phyloP scores from a whole-genome alignment of 2,797 vertebrate genomes.

The Labroides dimidiatus region DNA sequence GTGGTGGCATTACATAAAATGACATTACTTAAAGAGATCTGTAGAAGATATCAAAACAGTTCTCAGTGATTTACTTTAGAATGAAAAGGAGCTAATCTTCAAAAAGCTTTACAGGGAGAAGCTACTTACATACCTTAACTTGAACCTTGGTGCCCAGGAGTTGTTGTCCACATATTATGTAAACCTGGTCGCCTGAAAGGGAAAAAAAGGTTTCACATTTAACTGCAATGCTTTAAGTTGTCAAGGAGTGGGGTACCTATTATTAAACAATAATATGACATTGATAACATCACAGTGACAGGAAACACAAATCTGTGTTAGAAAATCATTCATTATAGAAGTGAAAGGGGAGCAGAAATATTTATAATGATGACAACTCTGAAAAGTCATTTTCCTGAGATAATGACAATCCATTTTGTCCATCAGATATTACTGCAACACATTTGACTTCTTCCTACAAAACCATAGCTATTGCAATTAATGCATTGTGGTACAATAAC shows the following conservation, averaged over 20 bases:
- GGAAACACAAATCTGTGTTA: no score
- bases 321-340: no score
- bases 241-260: no score
- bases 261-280: background rate
- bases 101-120: conserved; percentile 31
- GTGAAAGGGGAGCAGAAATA: background rate
- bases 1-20: background rate
- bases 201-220: background rate
- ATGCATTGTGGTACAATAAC: no score
- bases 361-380: no score
- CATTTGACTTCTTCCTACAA: no score
- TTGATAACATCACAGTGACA: background rate
- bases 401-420: no score
- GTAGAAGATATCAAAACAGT: background rate
- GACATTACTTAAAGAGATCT: background rate
- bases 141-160: conserved; percentile 34
- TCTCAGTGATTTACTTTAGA: background rate
- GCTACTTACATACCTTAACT: conserved; percentile 68
- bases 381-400: no score
- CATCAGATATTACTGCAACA: no score
- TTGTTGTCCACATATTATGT: conserved; percentile 31
- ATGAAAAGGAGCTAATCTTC: background rate
- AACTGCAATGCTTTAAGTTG: no score
- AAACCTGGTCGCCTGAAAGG: conserved; percentile 22
- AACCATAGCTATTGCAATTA: no score